phyloP scores from a whole-genome alignment of 1,140 invertebrate genomes.

The Drosophila bocki region DNA sequence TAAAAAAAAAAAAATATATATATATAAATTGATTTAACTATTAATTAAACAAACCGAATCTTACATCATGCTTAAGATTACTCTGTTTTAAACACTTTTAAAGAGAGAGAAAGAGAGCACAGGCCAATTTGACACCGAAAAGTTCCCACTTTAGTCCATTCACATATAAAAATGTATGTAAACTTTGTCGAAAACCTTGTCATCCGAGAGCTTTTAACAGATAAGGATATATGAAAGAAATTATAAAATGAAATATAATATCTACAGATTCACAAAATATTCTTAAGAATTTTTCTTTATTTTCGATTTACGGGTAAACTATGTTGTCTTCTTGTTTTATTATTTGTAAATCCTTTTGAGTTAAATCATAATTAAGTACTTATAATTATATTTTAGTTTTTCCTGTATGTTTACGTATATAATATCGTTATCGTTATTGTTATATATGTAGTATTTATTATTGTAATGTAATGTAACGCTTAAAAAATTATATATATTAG shows the following conservation, averaged over 20 bases:
- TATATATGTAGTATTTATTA: conserved; percentile 18
- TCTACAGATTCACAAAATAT: background rate
- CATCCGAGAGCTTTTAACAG: background rate
- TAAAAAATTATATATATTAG: conserved; percentile 65
- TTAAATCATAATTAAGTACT: conserved; percentile 29
- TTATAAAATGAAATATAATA: background rate
- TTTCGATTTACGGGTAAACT: conserved; percentile 5
- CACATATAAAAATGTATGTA: background rate
- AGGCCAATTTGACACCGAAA: background rate
- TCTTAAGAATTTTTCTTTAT: conserved; percentile 3
- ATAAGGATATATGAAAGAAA: background rate
- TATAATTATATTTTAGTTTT: conserved; percentile 14
- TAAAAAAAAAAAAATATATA: background rate
- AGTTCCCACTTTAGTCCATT: background rate
- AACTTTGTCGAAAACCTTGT: background rate
- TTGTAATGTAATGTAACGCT: conserved; percentile 45
- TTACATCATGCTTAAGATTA: background rate
- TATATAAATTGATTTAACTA: background rate
- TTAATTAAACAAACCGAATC: background rate
- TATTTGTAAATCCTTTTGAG: conserved; percentile 5
- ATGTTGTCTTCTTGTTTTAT: background rate
- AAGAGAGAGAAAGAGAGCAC: background rate
- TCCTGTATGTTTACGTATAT: conserved; percentile 37
- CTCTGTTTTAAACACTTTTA: too few relatives aligned
- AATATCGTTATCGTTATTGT: conserved; percentile 24